Evolutionary conservation across 1,140 invertebrate species (phyloP).

Genomic region (Trissolcus basalis): DNA sequence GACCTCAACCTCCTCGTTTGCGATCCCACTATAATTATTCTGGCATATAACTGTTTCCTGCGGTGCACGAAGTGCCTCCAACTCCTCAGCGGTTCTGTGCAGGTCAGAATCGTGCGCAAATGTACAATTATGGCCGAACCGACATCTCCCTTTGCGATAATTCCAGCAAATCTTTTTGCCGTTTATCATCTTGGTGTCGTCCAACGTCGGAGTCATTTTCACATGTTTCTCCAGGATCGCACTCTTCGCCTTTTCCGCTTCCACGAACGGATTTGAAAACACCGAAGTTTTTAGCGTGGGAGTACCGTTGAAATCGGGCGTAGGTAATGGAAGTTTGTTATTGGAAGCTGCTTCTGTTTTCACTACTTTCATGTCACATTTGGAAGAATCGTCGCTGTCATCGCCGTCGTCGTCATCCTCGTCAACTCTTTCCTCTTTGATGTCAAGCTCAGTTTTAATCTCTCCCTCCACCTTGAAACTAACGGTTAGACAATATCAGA

Average conservation of each 20-base stretch:
- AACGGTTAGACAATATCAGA: constrained; percentile 74
- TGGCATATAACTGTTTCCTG: constrained; percentile 75
- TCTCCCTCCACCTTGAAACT: constrained; percentile 71
- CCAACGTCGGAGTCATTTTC: constrained; percentile 87
- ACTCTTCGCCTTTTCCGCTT: constrained; percentile 90
- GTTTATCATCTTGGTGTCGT: constrained; percentile 86
- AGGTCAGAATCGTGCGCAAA: constrained; percentile 94
- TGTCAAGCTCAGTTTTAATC: constrained; percentile 36
- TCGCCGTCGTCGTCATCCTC: constrained; percentile 56
- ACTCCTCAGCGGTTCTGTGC: constrained; percentile 78
- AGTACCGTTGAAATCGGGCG: constrained; percentile 75
- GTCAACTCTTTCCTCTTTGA: constrained; percentile 42
- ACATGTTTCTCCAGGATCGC: constrained; percentile 94
- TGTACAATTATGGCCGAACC: constrained; percentile 93
- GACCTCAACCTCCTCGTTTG: constrained; percentile 73
- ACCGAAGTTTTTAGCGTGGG: constrained; percentile 80
- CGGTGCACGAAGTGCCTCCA: constrained; percentile 77
- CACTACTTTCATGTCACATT: constrained; percentile 39
- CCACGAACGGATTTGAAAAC: constrained; percentile 92
- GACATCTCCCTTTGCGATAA: constrained; percentile 91
- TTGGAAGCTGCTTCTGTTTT: constrained; percentile 65
- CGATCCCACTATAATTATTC: constrained; percentile 67
- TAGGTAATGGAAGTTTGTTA: constrained; percentile 76
- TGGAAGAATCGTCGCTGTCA: constrained; percentile 33
- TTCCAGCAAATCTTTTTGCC: constrained; percentile 96